Evolutionary conservation across 2,797 vertebrate species (phyloP), one percentile per base, ranked within the genome.

Genomic region (Rhinogobio ventralis): DNA sequence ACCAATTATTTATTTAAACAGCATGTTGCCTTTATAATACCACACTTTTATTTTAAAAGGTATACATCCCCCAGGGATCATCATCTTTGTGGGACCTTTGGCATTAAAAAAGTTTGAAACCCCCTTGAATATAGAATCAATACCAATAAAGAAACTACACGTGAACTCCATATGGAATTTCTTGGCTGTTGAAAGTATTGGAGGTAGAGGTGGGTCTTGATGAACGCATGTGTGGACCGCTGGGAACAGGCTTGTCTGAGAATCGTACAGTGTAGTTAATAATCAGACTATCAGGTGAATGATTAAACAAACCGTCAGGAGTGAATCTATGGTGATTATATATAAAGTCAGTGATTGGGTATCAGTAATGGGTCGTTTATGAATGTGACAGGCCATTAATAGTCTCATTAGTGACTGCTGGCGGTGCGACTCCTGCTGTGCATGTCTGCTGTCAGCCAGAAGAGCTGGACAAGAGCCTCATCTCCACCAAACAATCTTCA

Each of bases 381-480:
- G 82, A 69, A 86, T 85, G 82, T 89, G 87, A 86, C 75, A 78
- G 79, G 30, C 80, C 84, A 87, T 85, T 90, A 86, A 83, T 77
- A 81, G 69, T 33, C 84, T 89, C 82, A 88, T 90, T 90, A 89
- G 84, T 25, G 53, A 77, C 77, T 82, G 85, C 17, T 80, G 82
- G 78, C 55, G 20, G 60, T 67, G 68, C 15, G 39, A 36, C 53
- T 82, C 80, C 82, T 79, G 86, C 84, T 84, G 88, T 79, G 68
- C 3, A 57, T 68, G 82, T 78, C 87, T 86, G 82, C 85, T 82
- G 81, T 82, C 77, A 79, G 69, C 45, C 55, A 66, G 45, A 68
- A n/a, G 8, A 79, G 57, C 75, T 42, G 78, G 78, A 88, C 45
- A 78, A 82, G 73, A 64, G 60, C 42, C 62, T 69, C 85, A 60